Base-by-base conservation (phyloP, 30 jellyfish, hydroid and myxozoan species). In the Nemopilema nomurai region DNA sequence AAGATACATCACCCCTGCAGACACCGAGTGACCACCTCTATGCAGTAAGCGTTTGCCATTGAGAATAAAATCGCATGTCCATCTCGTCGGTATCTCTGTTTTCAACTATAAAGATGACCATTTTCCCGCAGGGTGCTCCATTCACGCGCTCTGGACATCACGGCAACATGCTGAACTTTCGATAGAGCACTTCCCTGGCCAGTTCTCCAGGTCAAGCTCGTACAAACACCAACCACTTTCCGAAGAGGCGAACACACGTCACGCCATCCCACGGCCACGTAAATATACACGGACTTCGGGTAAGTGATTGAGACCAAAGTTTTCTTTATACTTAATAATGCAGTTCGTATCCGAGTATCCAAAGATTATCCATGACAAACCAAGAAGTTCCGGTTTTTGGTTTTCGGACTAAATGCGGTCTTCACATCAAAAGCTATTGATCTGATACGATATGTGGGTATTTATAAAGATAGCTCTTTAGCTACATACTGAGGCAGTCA, bases 171-270 rank as follows among this genome's bases (percentile, higher is more conserved):
- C 33, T 67, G 29, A 30, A 28, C 23, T 67, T 67, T 8, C 49
- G 33, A n/a, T 67, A 67, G 30, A 41, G 57, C 57, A 41, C 9
- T 41, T 71, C 9, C 18, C 20, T 23, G 24, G 27, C 25, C 17
- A 20, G 18, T 27, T 16, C 32, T 74, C 87, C 87, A 77, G 87
- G 87, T 77, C 87, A 77, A 77, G 87, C 67, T 51, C 67, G 18
- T 28, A 8, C n/a, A 53, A 23, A 18, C n/a, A 13, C 20, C 71
- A 57, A 25, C 29, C 21, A 62, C 25, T 9, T 67, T 16, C 20
- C 33, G 17, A n/a, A 67, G 17, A 23, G 23, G 33, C 29, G 76
- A 18, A 7, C 28, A 50, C n/a, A 26, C 62, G 87, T 77, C 87
- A 77, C 87, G 79, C 78, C 87, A 77, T 67, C 76, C 28, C 8